Conservation (phyloP, 2,113 vertebrate genomes). For the Hyaena hyaena region DNA sequence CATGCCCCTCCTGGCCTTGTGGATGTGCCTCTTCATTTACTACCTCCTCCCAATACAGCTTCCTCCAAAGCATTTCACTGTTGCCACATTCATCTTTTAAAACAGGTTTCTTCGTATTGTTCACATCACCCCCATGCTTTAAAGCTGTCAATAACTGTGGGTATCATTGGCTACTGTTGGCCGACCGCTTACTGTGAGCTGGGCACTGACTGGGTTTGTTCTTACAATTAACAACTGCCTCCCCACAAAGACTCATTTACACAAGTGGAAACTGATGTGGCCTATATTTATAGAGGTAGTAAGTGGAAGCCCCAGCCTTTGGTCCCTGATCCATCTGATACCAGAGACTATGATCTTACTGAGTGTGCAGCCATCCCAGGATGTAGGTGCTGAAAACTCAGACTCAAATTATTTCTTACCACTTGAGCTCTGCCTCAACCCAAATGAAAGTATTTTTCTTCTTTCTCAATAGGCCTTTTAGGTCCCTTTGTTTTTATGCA, state of each 20-base stretch:
- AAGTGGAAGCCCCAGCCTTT: neutral
- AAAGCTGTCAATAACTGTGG: neutral
- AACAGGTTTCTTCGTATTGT: neutral
- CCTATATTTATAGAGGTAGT: neutral
- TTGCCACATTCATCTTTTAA: neutral
- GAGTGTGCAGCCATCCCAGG: neutral
- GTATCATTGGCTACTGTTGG: too few relatives aligned
- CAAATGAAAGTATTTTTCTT: neutral
- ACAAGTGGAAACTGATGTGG: neutral
- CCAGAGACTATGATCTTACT: neutral
- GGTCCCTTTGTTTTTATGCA: neutral
- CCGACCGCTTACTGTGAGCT: neutral
- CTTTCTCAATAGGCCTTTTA: neutral
- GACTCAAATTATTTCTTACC: neutral
- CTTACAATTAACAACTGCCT: neutral
- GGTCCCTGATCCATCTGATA: neutral
- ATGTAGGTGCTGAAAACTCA: neutral
- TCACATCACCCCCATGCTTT: neutral
- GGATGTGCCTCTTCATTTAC: neutral
- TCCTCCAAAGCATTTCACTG: neutral
- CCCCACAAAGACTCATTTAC: neutral
- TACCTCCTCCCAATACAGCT: neutral
- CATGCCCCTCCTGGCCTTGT: neutral
- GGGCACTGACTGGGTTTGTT: too few relatives aligned
- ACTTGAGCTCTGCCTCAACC: neutral